phyloP scores from a whole-genome alignment of 2,888 invertebrate genomes.

The Drosophila recens region DNA sequence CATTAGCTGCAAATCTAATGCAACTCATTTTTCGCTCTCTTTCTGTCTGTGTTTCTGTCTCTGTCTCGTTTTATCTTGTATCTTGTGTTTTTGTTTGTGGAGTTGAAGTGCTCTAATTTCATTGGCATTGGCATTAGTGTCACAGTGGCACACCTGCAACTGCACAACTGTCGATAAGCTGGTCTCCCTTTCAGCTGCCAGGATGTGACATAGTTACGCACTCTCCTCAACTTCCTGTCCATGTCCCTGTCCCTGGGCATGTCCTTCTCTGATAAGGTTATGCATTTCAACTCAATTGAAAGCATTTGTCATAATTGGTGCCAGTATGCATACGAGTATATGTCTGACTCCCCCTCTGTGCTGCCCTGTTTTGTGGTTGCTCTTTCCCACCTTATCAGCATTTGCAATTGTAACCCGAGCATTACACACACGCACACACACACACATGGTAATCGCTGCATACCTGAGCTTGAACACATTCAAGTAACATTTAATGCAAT shows the following conservation, averaged over 20 bases:
- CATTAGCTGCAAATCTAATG: slow-evolving; percentile 8
- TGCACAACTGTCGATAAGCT: slow-evolving; percentile 48
- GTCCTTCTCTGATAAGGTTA: slow-evolving; percentile 56
- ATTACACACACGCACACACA: slow-evolving; percentile 7
- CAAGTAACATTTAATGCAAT: slow-evolving; percentile 50
- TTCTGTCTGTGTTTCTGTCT: neutral
- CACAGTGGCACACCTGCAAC: slow-evolving; percentile 41
- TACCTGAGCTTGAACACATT: slow-evolving; percentile 45
- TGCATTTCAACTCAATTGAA: slow-evolving; percentile 67
- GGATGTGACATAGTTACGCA: slow-evolving; percentile 9
- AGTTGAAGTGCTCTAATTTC: slow-evolving; percentile 8
- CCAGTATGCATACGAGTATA: slow-evolving; percentile 3
- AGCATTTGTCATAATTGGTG: slow-evolving; percentile 78
- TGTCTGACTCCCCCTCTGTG: neutral
- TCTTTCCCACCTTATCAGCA: slow-evolving; percentile 23
- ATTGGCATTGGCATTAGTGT: slow-evolving; percentile 33
- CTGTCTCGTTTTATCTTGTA: neutral
- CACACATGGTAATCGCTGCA: slow-evolving; percentile 24
- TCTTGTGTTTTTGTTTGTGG: slow-evolving; percentile 8
- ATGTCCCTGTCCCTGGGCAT: slow-evolving; percentile 22
- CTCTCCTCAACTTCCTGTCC: neutral
- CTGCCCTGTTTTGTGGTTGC: neutral
- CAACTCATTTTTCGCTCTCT: neutral
- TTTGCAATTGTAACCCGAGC: slow-evolving; percentile 32
- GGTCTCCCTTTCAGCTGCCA: neutral